Conservation (phyloP, 1,140 invertebrate genomes). For the Drosophila pallidifrons region DNA sequence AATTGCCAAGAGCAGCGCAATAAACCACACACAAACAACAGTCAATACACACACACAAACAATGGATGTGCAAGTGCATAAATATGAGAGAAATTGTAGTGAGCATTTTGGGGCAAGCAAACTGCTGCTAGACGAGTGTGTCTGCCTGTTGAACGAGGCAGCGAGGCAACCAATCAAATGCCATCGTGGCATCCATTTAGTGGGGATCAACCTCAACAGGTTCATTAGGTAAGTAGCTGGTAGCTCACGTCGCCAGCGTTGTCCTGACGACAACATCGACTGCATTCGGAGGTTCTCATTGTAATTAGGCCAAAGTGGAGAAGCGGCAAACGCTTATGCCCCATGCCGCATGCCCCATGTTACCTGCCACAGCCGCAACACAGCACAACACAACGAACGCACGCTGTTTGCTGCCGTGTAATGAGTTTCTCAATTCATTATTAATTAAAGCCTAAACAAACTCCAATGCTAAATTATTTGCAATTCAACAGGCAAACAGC, state of each 20-base stretch:
- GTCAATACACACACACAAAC: constrained; percentile 38
- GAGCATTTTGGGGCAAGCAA: constrained; percentile 30
- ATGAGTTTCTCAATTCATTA: constrained; percentile 83
- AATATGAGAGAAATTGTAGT: constrained; percentile 56
- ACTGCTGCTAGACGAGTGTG: constrained; percentile 24
- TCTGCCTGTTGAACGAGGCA: constrained; percentile 34
- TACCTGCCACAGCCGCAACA: background rate
- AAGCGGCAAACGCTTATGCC: constrained; percentile 7
- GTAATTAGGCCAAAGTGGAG: constrained; percentile 32
- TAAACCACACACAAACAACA: constrained; percentile 79
- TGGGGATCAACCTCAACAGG: constrained; percentile 72
- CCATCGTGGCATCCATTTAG: constrained; percentile 20
- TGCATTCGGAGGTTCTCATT: constrained; percentile 26
- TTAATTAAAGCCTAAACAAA: constrained; percentile 84
- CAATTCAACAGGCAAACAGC: constrained; percentile 66
- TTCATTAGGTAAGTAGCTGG: constrained; percentile 63
- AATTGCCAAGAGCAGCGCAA: constrained; percentile 83
- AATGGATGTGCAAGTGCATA: constrained; percentile 35
- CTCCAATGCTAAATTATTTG: constrained; percentile 74
- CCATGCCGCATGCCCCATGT: background rate
- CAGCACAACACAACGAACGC: background rate
- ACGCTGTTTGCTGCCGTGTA: constrained; percentile 69
- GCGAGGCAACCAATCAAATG: constrained; percentile 44
- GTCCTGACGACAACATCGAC: constrained; percentile 53
- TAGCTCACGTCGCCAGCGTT: constrained; percentile 21